Evolutionary conservation across 2,113 vertebrate species (phyloP).

Genomic region (Channa maculata): DNA sequence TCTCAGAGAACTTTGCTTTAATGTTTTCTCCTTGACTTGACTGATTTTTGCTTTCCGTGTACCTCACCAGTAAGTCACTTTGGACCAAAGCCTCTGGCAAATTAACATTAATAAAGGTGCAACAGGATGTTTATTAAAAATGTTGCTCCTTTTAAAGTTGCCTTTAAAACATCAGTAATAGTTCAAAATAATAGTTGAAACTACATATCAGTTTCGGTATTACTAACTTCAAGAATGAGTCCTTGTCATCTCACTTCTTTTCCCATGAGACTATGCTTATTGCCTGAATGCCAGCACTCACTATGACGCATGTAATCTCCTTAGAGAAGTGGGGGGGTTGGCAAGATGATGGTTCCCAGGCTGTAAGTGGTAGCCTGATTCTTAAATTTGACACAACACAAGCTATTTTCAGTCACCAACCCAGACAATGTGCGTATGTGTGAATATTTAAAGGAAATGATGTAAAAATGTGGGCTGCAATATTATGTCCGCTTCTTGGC

Average conservation of each 20-base stretch:
- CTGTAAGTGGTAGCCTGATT: conserved; percentile 39
- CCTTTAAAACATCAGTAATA: too few species aligned
- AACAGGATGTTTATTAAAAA: too few species aligned
- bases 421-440: conserved; percentile 62
- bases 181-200: too few species aligned
- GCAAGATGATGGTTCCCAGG: conserved; percentile 45
- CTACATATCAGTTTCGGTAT: not conserved
- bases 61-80: too few species aligned
- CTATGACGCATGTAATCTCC: conserved; percentile 65
- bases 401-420: conserved; percentile 54
- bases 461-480: conserved; percentile 64
- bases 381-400: conserved; percentile 41
- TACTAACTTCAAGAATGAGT: not conserved
- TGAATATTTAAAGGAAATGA: conserved; percentile 51
- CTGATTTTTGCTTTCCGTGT: too few species aligned
- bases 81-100: too few species aligned
- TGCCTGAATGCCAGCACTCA: conserved; percentile 30
- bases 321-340: conserved; percentile 38
- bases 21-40: too few species aligned
- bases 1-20: too few species aligned
- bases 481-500: conserved; percentile 30
- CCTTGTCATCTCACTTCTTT: conserved; percentile 5
- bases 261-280: conserved; percentile 23
- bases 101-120: not conserved
- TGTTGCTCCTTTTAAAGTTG: not conserved